Evolutionary conservation across 2,797 vertebrate genomes (phyloP).

Genomic region (Adelosebastes latens): DNA sequence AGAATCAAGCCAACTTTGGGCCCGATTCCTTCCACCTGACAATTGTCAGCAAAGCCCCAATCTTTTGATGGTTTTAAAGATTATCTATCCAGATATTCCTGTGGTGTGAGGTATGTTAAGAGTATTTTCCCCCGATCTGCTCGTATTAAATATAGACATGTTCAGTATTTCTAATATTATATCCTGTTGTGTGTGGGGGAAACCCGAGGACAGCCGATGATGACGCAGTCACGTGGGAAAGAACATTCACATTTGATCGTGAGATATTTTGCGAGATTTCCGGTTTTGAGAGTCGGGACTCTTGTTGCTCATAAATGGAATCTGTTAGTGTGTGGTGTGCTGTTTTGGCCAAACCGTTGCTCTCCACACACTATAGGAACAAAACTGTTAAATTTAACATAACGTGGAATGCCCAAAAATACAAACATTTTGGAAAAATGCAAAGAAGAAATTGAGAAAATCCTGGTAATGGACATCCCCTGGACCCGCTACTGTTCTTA

Average conservation of each 20-base stretch:
- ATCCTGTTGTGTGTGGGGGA: too few species aligned
- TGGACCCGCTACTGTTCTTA: too few species aligned
- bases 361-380: neutral
- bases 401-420: neutral
- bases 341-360: neutral
- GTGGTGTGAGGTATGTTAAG: neutral
- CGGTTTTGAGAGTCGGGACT: neutral
- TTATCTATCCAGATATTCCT: neutral
- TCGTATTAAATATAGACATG: neutral
- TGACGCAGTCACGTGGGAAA: too few species aligned
- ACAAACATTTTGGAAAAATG: too few species aligned
- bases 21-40: neutral
- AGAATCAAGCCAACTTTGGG: neutral
- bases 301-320: neutral
- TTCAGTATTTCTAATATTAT: neutral
- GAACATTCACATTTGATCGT: neutral
- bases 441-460: too few species aligned
- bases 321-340: neutral
- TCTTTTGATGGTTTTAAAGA: neutral
- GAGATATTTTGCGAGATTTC: too few species aligned
- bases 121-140: neutral
- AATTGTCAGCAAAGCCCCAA: neutral
- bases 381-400: neutral
- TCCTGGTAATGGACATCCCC: too few species aligned
- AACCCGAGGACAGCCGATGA: too few species aligned